Evolutionary conservation across 2,797 vertebrate genomes (phyloP), one percentile per base, ranked within the genome.

Genomic region (Ispidina picta): DNA sequence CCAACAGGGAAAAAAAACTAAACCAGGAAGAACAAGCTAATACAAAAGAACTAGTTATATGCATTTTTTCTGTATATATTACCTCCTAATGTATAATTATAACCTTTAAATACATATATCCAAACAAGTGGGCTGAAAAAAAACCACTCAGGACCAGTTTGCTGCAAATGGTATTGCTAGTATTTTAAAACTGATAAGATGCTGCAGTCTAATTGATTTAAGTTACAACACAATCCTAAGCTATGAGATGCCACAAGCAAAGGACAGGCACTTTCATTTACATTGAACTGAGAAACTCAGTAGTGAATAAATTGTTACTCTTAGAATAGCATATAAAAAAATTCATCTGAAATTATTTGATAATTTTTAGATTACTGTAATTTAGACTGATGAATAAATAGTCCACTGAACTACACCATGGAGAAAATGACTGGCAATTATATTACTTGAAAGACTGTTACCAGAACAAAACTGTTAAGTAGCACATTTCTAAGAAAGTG

Each of bases 381-480:
- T 81, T 92, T 84, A 69, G 48, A 62, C 56, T 89, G 86, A 91
- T 88, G 79, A 92, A 62, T 75, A 56, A 93, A 86, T 2, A 59
- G 63, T 54, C 55, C 59, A 49, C 35, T 49, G 66, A 59, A 41
- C 33, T 69, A 86, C 39, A 71, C 63, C 16, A 13, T 10, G 66
- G 72, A 96, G 90, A 96, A 92, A 96, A 83, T 81, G 66, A 82
- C 33, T 94, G 63, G 82, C 55, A 78, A 79, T 70, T 87, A 76
- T 63, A 66, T 66, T 62, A 90, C 76, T 91, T 87, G 68, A 82
- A 95, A 90, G 56, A 75, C 60, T 62, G n/a, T 55, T 55, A 75
- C 22, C 76, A 72, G 85, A 92, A 70, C 60, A 79, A 89, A 96
- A 92, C 37, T 46, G 81, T 89, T 93, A 93, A 95, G 75, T 72